These are phyloP conservation scores for Erythrolamprus reginae DNA, from an alignment of 2,113 vertebrate genomes.

Conservation along the genomic window DNA sequence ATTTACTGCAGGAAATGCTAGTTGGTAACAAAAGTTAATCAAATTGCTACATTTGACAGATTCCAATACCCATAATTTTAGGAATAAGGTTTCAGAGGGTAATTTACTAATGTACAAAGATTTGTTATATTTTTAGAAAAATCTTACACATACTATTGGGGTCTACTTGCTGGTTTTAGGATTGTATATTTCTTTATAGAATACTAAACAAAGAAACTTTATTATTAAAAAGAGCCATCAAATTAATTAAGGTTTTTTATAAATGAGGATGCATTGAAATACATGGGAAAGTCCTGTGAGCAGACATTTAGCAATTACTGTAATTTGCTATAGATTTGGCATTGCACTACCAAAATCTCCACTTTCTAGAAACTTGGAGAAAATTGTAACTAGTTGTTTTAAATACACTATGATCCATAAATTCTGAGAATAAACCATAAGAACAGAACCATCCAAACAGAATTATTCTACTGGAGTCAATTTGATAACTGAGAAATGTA, in stretches of 20 bases:
- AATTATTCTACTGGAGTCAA: not conserved
- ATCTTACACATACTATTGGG: not conserved
- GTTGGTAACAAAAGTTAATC: fast-evolving
- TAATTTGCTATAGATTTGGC: not conserved
- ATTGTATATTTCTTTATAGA: not conserved
- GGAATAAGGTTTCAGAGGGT: not conserved
- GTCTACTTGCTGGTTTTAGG: not conserved
- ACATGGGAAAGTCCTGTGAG: not conserved
- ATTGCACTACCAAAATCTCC: not conserved
- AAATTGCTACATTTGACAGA: not conserved
- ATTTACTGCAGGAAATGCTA: not conserved
- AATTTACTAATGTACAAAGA: not conserved
- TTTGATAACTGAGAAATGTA: not conserved
- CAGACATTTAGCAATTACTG: not conserved
- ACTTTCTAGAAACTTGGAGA: not conserved
- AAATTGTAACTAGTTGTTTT: not conserved
- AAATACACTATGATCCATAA: not conserved
- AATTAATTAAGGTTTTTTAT: not conserved
- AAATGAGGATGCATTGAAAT: not conserved
- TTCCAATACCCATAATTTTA: not conserved
- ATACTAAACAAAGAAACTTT: not conserved
- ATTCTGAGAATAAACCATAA: not conserved
- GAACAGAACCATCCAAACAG: not conserved
- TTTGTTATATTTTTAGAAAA: not conserved
- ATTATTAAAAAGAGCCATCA: not conserved